phyloP scores from a whole-genome alignment of 2,113 vertebrate genomes.

The Muscicapa adusta region DNA sequence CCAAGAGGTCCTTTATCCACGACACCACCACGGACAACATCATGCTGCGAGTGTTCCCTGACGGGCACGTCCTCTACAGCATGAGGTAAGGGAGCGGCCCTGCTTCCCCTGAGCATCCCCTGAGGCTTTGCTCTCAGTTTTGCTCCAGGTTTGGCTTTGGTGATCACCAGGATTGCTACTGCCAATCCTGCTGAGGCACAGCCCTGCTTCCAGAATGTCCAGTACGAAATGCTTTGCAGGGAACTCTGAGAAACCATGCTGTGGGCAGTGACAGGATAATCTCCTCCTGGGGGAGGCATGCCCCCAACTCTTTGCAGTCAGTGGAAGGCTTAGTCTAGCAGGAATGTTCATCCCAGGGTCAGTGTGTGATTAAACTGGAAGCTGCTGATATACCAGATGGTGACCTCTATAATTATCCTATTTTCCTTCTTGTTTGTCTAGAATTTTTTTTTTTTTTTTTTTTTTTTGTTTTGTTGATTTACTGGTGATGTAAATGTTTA shows the following conservation, averaged over 20 bases:
- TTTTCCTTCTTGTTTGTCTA: conserved; percentile 48
- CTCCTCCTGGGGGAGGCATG: not conserved
- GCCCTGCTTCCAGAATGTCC: not conserved
- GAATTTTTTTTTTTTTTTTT: not conserved
- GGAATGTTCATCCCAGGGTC: conserved; percentile 15
- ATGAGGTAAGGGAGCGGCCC: conserved; percentile 77
- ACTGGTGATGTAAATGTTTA: not conserved
- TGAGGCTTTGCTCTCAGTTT: not conserved
- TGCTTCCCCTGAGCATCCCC: no score
- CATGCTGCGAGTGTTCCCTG: conserved; percentile 92
- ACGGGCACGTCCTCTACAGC: conserved; percentile 93
- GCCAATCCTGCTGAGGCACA: not conserved
- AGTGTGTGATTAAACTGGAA: conserved; percentile 61
- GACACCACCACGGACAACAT: conserved; percentile 95
- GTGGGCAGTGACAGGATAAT: conserved; percentile 3
- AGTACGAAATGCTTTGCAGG: not conserved
- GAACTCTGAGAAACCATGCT: not conserved
- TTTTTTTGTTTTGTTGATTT: not conserved
- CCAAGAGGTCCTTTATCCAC: conserved; percentile 92
- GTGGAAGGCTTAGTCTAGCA: not conserved
- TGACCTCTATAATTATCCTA: conserved; percentile 59
- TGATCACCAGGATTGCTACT: not conserved
- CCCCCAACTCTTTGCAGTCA: not conserved
- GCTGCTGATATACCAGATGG: conserved; percentile 54
- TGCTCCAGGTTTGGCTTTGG: not conserved